These are phyloP conservation scores for Grus americana DNA, from an alignment of 2,113 vertebrate species.

Conservation along the genomic window DNA sequence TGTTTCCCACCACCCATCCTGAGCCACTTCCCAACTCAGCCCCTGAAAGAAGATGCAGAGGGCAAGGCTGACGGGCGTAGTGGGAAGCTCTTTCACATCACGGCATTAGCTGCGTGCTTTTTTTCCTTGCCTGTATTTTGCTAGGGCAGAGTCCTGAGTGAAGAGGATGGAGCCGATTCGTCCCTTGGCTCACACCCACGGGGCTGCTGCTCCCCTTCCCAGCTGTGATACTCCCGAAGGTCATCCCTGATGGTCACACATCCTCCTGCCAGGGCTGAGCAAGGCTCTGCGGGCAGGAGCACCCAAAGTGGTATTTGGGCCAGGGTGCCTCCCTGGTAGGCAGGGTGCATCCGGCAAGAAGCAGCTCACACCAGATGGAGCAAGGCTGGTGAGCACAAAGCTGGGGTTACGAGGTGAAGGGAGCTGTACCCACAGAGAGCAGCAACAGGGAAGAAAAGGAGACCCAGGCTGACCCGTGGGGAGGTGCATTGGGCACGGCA, in stretches of 20 bases:
- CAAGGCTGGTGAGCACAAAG: background rate
- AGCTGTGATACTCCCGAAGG: background rate
- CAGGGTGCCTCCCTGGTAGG: background rate
- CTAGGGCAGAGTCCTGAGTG: background rate
- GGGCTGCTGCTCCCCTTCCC: background rate
- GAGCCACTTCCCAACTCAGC: background rate
- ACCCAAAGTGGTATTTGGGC: background rate
- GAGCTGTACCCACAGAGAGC: background rate
- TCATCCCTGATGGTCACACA: background rate
- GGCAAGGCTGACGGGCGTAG: background rate
- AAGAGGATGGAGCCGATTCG: background rate
- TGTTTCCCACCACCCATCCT: background rate
- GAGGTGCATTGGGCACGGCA: background rate
- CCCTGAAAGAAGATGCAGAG: background rate
- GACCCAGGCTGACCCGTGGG: background rate
- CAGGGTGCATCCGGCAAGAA: background rate
- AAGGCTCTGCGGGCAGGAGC: background rate
- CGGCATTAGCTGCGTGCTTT: background rate
- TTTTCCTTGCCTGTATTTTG: background rate
- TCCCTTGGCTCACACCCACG: background rate
- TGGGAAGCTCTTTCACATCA: background rate
- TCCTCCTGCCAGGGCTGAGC: background rate
- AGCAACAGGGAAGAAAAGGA: background rate
- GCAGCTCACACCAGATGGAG: background rate
- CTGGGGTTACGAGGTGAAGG: too few species aligned